Conservation (phyloP, 1,140 invertebrate genomes). For the Stenopsyche tienmushanensis region DNA sequence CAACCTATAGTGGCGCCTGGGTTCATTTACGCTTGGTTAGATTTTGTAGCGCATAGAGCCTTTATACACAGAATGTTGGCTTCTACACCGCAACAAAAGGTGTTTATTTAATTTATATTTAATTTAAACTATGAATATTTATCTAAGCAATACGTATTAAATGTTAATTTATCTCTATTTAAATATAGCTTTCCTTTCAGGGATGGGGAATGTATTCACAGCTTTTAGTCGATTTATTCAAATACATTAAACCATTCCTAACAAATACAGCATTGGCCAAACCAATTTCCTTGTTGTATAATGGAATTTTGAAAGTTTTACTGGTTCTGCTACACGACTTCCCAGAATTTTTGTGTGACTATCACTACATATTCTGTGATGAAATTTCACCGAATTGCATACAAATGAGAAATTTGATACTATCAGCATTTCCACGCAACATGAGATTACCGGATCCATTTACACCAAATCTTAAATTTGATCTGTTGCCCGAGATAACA, state of each 20-base stretch:
- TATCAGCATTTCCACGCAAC: slow-evolving; percentile 96
- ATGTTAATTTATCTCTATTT: slow-evolving; percentile 35
- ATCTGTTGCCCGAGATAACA: slow-evolving; percentile 85
- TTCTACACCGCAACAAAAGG: slow-evolving; percentile 78
- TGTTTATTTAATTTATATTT: slow-evolving; percentile 13
- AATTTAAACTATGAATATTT: slow-evolving; percentile 14
- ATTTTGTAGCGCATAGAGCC: slow-evolving; percentile 93
- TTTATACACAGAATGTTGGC: slow-evolving; percentile 94
- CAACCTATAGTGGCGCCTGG: slow-evolving; percentile 93
- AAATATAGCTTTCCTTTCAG: slow-evolving; percentile 13
- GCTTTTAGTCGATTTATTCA: slow-evolving; percentile 92
- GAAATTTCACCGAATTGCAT: slow-evolving; percentile 99
- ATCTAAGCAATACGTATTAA: slow-evolving; percentile 11
- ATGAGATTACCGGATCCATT: slow-evolving; percentile 98
- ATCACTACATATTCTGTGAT: slow-evolving; percentile 99
- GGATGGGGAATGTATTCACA: slow-evolving; percentile 90
- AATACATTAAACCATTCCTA: slow-evolving; percentile 94
- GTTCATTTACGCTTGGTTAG: slow-evolving; percentile 98
- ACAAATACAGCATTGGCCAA: slow-evolving; percentile 94
- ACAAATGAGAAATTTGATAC: slow-evolving; percentile 96
- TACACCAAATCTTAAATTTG: slow-evolving; percentile 95
- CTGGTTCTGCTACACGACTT: slow-evolving; percentile 97
- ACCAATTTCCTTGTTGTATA: slow-evolving; percentile 90
- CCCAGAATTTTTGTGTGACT: slow-evolving; percentile 98
- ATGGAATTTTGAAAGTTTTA: slow-evolving; percentile 94